phyloP scores from a whole-genome alignment of 1,140 invertebrate species.

The Drosophila sulfurigaster region DNA sequence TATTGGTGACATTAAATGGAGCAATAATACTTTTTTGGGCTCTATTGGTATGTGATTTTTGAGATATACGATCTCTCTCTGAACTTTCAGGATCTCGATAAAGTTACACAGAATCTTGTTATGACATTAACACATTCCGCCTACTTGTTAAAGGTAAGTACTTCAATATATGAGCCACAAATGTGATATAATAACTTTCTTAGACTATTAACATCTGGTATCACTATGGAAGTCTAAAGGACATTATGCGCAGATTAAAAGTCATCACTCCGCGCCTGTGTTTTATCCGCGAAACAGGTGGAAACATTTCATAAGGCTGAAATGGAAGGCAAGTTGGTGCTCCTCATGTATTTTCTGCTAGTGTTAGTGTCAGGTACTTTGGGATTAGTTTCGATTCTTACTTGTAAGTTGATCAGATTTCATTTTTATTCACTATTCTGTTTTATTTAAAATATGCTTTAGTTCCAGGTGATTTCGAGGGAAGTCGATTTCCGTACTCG shows the following conservation, averaged over 20 bases:
- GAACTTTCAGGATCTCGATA: slow-evolving; percentile 57
- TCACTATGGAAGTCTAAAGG: slow-evolving; percentile 37
- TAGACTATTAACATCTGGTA: slow-evolving; percentile 58
- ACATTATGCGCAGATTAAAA: slow-evolving; percentile 26
- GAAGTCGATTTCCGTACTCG: slow-evolving; percentile 66
- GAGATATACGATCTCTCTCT: slow-evolving; percentile 66
- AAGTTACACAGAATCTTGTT: slow-evolving; percentile 65
- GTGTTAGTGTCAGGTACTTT: slow-evolving; percentile 48
- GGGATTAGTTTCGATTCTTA: slow-evolving; percentile 52
- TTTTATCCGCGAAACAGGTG: slow-evolving; percentile 49
- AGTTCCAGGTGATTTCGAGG: slow-evolving; percentile 63
- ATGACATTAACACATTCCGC: slow-evolving; percentile 64
- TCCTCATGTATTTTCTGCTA: slow-evolving; percentile 57
- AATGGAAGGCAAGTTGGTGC: slow-evolving; percentile 53
- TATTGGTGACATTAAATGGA: slow-evolving; percentile 21
- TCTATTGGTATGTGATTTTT: slow-evolving; percentile 48
- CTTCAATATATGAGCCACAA: not conserved
- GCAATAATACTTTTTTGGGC: slow-evolving; percentile 12
- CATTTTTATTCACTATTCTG: not conserved
- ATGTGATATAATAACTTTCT: not conserved
- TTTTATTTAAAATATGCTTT: not conserved
- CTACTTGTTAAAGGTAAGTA: slow-evolving; percentile 56
- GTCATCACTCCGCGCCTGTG: slow-evolving; percentile 37
- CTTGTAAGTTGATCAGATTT: slow-evolving; percentile 30
- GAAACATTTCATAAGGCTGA: slow-evolving; percentile 54